Conservation (phyloP, 2,888 invertebrate genomes). For the Sarcophaga carnaria region DNA sequence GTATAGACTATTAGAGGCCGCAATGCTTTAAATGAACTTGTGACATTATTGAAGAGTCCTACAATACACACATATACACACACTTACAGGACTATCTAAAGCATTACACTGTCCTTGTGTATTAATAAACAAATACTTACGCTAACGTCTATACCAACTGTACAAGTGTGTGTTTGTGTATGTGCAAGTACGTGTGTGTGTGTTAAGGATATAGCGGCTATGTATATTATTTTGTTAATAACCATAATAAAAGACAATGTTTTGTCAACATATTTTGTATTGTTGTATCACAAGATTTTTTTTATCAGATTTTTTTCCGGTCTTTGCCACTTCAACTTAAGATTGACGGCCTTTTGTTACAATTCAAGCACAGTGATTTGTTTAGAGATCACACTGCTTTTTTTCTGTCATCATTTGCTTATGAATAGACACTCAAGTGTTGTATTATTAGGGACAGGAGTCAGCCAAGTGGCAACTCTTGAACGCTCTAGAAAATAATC, state of each 20-base stretch:
- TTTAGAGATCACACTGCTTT: background rate
- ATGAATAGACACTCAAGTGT: conserved; percentile 19
- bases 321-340: conserved; percentile 9
- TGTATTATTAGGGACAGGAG: background rate
- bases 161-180: conserved; percentile 1
- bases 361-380: background rate
- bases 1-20: background rate
- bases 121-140: conserved; percentile 7
- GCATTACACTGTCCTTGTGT: conserved; percentile 13
- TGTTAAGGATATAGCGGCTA: background rate
- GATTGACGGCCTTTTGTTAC: conserved; percentile 3
- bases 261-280: background rate
- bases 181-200: background rate
- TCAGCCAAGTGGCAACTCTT: conserved; percentile 13
- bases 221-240: background rate
- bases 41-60: conserved; percentile 42
- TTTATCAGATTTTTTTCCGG: background rate
- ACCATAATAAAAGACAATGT: background rate
- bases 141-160: background rate
- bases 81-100: background rate
- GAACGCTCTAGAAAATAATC: background rate
- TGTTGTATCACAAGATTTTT: background rate
- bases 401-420: conserved; percentile 4
- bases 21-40: conserved; percentile 58
- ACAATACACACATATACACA: background rate